phyloP scores from a whole-genome alignment of 2,888 invertebrate genomes.

The Drosophila putrida region DNA sequence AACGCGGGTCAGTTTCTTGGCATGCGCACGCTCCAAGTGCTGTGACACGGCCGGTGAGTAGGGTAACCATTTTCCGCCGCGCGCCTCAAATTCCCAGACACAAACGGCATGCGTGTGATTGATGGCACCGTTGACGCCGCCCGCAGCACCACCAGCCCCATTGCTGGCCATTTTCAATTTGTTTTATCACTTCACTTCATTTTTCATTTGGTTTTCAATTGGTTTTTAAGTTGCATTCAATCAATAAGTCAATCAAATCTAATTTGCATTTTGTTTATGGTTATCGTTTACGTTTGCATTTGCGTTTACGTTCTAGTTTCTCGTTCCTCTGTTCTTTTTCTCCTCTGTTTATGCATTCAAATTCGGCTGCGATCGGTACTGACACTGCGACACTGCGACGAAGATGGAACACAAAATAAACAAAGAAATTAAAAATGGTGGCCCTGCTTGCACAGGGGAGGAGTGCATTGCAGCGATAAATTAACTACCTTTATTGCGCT shows the following conservation, averaged over 20 bases:
- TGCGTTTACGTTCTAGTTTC: constrained; percentile 10
- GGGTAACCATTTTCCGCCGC: constrained; percentile 90
- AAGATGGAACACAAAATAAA: constrained; percentile 83
- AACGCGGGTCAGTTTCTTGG: constrained; percentile 92
- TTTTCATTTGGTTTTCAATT: constrained; percentile 20
- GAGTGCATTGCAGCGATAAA: constrained; percentile 40
- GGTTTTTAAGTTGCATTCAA: constrained; percentile 20
- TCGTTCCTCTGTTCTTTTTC: constrained; percentile 21
- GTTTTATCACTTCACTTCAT: constrained; percentile 60
- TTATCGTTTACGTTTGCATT: constrained; percentile 3
- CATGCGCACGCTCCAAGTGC: constrained; percentile 93
- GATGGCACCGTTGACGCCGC: constrained; percentile 38
- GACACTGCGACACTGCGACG: constrained; percentile 64
- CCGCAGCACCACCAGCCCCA: constrained; percentile 32
- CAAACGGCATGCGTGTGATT: constrained; percentile 84
- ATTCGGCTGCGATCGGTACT: constrained; percentile 50
- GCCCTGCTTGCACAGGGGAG: constrained; percentile 48
- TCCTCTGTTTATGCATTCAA: constrained; percentile 53
- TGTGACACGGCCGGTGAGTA: constrained; percentile 94
- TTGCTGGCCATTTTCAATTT: constrained; percentile 56
- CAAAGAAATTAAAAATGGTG: constrained; percentile 84
- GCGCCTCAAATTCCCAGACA: constrained; percentile 85
- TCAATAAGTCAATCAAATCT: constrained; percentile 15
- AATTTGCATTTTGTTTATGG: constrained; percentile 28
- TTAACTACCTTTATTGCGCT: constrained; percentile 31